Conservation (phyloP, 1,140 invertebrate species). For the Lordiphosa stackelbergi region DNA sequence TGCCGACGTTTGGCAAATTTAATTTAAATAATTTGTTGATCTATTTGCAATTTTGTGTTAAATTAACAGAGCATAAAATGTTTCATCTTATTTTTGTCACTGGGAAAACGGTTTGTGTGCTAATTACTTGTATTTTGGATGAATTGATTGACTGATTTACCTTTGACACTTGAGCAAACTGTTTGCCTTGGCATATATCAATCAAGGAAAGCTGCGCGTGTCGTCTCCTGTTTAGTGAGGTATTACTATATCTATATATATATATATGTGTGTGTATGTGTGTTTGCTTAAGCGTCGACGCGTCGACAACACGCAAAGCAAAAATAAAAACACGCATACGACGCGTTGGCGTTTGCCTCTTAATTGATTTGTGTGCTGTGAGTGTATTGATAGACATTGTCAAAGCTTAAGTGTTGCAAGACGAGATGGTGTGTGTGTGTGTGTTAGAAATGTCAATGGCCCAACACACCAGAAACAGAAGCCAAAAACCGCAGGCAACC, state of each 20-base stretch:
- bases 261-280: not conserved
- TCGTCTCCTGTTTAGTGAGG: slow-evolving; percentile 17
- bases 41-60: slow-evolving; percentile 12
- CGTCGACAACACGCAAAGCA: not conserved
- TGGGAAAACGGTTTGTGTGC: not conserved
- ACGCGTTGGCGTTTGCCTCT: slow-evolving; percentile 15
- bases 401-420: not conserved
- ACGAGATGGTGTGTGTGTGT: not conserved
- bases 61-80: too few species aligned
- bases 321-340: slow-evolving; percentile 28
- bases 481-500: slow-evolving; percentile 15
- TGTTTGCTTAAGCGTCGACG: too few species aligned
- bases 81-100: not conserved
- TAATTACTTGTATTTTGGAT: slow-evolving; percentile 1
- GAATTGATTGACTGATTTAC: slow-evolving; percentile 27
- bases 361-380: slow-evolving; percentile 38
- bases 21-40: slow-evolving; percentile 12
- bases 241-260: slow-evolving; percentile 14
- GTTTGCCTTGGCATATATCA: slow-evolving; percentile 6
- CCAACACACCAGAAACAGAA: slow-evolving; percentile 6
- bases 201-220: slow-evolving; percentile 5
- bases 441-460: slow-evolving; percentile 20
- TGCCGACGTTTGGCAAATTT: not conserved
- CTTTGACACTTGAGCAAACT: slow-evolving; percentile 18
- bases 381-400: slow-evolving; percentile 23